These are phyloP conservation scores for Petroica traversi DNA, from an alignment of 2,113 vertebrate genomes.

Conservation along the genomic window DNA sequence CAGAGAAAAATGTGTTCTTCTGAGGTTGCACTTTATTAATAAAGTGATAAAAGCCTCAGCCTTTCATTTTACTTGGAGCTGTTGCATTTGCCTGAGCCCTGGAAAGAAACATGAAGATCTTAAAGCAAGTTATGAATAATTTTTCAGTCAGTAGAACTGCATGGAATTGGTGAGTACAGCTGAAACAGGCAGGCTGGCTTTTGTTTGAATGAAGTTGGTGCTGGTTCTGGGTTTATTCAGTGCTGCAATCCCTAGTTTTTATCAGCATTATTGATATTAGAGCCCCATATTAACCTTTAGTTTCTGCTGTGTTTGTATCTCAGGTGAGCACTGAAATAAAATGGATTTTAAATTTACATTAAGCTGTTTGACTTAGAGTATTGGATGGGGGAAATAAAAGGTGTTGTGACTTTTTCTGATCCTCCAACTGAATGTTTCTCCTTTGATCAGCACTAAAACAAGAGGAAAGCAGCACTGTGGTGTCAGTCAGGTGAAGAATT, in stretches of 20 bases:
- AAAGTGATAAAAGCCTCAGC: background rate
- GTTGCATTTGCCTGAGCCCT: background rate
- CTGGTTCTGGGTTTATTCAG: background rate
- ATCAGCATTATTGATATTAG: background rate
- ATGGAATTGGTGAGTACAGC: constrained; percentile 61
- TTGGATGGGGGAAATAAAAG: too few relatives aligned
- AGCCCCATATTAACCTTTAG: background rate
- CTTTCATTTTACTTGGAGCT: background rate
- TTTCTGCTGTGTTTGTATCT: background rate
- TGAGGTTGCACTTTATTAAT: background rate
- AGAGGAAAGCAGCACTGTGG: background rate
- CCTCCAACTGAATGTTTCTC: background rate
- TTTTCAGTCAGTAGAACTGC: background rate
- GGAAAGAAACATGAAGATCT: constrained; percentile 27
- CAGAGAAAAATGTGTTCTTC: background rate
- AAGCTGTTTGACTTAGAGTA: background rate
- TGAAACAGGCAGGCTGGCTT: background rate
- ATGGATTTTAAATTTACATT: background rate
- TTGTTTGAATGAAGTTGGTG: background rate
- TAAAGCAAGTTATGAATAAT: background rate
- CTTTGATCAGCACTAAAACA: background rate
- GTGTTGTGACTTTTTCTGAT: background rate
- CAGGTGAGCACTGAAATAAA: background rate
- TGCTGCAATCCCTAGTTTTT: background rate
- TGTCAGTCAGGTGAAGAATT: background rate